Conservation (phyloP, 2,113 vertebrate species). For the Rhagologus leucostigma region DNA sequence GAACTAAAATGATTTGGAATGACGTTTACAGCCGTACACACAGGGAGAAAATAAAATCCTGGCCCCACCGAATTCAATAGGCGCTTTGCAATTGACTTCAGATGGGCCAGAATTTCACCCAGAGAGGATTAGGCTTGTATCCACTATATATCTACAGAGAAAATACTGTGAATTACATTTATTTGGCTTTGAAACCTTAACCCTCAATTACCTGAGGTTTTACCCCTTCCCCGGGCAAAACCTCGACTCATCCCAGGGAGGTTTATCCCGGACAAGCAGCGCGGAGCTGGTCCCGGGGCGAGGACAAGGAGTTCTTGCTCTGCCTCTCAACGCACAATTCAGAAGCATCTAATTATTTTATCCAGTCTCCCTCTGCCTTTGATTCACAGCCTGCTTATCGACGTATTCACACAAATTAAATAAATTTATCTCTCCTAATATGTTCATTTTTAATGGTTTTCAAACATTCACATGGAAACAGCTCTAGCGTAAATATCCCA, state of each 20-base stretch:
- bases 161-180: constrained; percentile 42
- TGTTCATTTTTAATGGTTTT: constrained; percentile 85
- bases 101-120: constrained; percentile 56
- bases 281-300: background rate
- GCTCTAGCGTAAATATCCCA: constrained; percentile 85
- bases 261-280: background rate
- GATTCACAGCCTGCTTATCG: constrained; percentile 61
- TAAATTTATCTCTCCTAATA: constrained; percentile 80
- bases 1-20: constrained; percentile 27
- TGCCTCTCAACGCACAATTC: constrained; percentile 54
- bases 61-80: constrained; percentile 61
- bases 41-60: constrained; percentile 46
- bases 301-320: background rate
- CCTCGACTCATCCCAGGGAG: background rate
- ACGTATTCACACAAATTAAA: constrained; percentile 72
- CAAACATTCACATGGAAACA: constrained; percentile 84
- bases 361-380: constrained; percentile 29
- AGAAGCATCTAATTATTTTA: constrained; percentile 60
- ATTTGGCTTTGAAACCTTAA: constrained; percentile 36
- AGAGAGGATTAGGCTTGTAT: constrained; percentile 35
- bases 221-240: background rate
- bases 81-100: constrained; percentile 62
- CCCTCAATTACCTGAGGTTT: constrained; percentile 17
- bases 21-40: constrained; percentile 31
- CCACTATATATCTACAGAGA: constrained; percentile 7